Evolutionary conservation across 2,113 vertebrate genomes (phyloP).

Genomic region (Melanerpes formicivorus): DNA sequence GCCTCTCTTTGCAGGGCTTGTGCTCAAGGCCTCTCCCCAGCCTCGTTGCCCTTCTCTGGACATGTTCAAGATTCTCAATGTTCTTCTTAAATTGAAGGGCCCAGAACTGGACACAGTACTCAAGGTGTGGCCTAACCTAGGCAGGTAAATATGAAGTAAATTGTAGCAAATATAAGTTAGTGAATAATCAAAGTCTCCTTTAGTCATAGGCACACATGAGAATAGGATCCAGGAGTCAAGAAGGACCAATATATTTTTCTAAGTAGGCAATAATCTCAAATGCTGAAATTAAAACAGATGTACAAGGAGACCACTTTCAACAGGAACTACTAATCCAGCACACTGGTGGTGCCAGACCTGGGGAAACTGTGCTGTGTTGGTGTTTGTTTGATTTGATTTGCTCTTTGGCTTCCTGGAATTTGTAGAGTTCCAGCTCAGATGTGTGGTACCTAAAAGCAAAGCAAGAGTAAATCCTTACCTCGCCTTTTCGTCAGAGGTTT

Average conservation of each 20-base stretch:
- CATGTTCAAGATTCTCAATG: too few relatives aligned
- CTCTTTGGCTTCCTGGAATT: slow-evolving; percentile 56
- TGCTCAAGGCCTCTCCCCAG: too few relatives aligned
- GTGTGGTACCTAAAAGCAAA: background rate
- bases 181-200: background rate
- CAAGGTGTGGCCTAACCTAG: background rate
- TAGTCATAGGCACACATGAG: background rate
- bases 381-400: slow-evolving; percentile 21
- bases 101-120: too few relatives aligned
- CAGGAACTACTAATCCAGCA: background rate
- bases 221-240: background rate
- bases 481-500: background rate
- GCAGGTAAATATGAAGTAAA: background rate
- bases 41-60: too few relatives aligned
- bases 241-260: background rate
- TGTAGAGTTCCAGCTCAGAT: slow-evolving; percentile 8
- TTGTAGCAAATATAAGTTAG: background rate
- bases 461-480: slow-evolving; percentile 29
- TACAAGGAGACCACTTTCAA: background rate
- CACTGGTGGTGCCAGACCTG: background rate
- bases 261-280: background rate
- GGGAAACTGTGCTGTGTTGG: background rate
- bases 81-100: too few relatives aligned
- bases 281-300: background rate
- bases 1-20: too few relatives aligned